Base-by-base conservation (phyloP, 2,797 vertebrate species). In the Dryobates pubescens region DNA sequence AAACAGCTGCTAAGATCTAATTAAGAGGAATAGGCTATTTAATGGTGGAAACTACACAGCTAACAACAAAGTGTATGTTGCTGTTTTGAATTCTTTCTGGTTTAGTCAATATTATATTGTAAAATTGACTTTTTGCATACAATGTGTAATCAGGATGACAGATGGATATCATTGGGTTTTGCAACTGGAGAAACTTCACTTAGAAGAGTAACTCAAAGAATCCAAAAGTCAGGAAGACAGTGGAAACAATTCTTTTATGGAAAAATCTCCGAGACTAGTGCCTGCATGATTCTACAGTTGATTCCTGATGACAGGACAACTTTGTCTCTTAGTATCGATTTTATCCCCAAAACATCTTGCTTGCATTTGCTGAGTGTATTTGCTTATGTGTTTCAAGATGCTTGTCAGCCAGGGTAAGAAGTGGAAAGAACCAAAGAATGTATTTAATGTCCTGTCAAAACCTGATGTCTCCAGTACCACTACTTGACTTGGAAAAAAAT, bases 1-100 rank as follows among this genome's bases (percentile, higher is more conserved):
- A 56, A 79, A 93, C 64, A 82, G 16, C 41, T 43, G 49, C 76
- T 92, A 86, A 92, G 88, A 75, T 69, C 69, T 92, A 96, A 91
- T 94, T 93, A 94, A 92, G 74, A 26, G n/a, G 83, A 96, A 74
- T 43, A 71, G 64, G 45, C 58, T 95, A 45, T 75, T 84, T 86
- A 87, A 64, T 82, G 86, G 63, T 74, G 84, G 64, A 94, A 82
- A 76, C 15, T 16, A 76, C 63, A 71, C 43, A 69, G 61, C 34
- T 90, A 69, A 58, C 92, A 64, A 45, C 16, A 49, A 79, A 89
- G 69, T 61, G 38, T 13, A 22, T 82, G 51, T 92, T 94, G 41
- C 49, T 94, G 34, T 93, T 96, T 93, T 93, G 27, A 68, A 51
- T 86, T 89, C 65, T 74, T 77, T 43, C 36, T 89, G 30, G 64